Evolutionary conservation across 2,797 vertebrate species (phyloP), one percentile per base, ranked within the genome.

Genomic region (Hydrophis major): DNA sequence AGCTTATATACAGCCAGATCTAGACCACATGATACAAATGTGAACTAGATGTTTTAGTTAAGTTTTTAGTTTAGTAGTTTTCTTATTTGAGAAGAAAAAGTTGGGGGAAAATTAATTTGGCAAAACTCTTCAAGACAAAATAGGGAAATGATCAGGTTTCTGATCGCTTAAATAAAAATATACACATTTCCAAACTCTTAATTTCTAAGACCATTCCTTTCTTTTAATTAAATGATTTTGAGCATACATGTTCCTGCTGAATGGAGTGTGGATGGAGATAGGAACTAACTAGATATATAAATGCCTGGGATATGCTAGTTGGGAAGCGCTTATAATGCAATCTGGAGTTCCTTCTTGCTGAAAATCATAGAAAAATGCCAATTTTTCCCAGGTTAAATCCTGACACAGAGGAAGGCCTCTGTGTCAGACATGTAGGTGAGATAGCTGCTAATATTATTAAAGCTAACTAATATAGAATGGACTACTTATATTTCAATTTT

Each of bases 1-100:
- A 97, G 95, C 96, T 94, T 97, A 97, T 97, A 93, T 97, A 97
- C 97, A 96, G 96, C 93, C 96, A 95, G 96, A 50, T 92, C 0
- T 10, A 97, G 94, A 91, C 93, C 96, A 96, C 86, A 91, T 94
- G 96, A 96, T 97, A 96, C 96, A 96, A 96, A 96, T 94, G 97
- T 96, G 94, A 96, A 97, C 95, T 87, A 90, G 95, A 97, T 93
- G 95, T 96, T 96, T 90, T 94, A 42, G 57, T 61, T 92, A 86
- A 69, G n/a, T 32, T 74, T 74, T 74, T 18, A 74, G 6, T 74
- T 74, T 18, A 74, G 66, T 63, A 28, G 4, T 63, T 74, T 74
- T 37, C 93, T 87, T 59, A 93, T 94, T 78, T 83, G 90, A 93
- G 2, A 96, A 94, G 93, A 95, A 96, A 93, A 90, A 95, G 42